These are phyloP conservation scores for Furcula furcula DNA, from an alignment of 2,888 invertebrate genomes.

Conservation along the genomic window DNA sequence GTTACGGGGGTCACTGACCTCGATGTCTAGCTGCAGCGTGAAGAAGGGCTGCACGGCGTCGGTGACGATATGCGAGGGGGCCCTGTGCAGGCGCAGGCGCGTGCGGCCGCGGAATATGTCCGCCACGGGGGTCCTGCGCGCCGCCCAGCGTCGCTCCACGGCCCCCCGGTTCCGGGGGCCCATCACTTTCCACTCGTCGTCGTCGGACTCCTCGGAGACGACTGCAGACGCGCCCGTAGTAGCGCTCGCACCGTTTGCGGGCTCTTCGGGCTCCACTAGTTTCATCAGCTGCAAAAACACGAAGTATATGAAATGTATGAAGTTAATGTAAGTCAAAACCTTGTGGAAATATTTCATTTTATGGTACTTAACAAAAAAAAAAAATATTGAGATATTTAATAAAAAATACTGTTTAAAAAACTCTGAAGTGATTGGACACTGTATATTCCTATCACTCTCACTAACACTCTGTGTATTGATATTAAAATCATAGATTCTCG, in stretches of 20 bases:
- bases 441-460: no score
- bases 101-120: slow-evolving; percentile 97
- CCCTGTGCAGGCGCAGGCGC: slow-evolving; percentile 89
- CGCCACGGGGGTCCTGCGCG: slow-evolving; percentile 90
- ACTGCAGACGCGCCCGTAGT: slow-evolving; percentile 62
- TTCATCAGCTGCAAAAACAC: slow-evolving; percentile 76
- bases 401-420: no score
- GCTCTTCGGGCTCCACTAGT: slow-evolving; percentile 79
- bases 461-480: no score
- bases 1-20: slow-evolving; percentile 84
- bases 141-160: slow-evolving; percentile 89
- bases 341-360: no score
- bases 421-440: no score
- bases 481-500: no score
- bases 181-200: slow-evolving; percentile 90
- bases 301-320: no score
- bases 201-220: slow-evolving; percentile 74
- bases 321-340: no score
- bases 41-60: slow-evolving; percentile 98
- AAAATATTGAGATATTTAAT: no score
- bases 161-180: slow-evolving; percentile 94
- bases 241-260: slow-evolving; percentile 55
- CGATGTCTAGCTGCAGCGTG: slow-evolving; percentile 96
- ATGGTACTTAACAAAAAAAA: no score
- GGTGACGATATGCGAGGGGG: slow-evolving; percentile 84